Conservation (phyloP, 2,113 vertebrate genomes). For the Odocoileus virginianus region DNA sequence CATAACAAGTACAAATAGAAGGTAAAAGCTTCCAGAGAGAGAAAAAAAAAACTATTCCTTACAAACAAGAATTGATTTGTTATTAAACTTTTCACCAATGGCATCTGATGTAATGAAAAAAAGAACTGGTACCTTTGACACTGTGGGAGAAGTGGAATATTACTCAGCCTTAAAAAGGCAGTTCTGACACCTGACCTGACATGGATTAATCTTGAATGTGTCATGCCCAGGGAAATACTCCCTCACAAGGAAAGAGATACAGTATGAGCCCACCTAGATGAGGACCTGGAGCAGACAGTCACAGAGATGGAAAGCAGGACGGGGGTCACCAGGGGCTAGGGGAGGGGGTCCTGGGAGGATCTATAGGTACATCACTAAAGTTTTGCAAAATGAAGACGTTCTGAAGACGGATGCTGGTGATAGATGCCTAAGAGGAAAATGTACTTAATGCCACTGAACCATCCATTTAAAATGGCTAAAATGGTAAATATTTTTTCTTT, state of each 20-base stretch:
- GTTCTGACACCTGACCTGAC: not conserved
- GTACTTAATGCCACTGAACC: not conserved
- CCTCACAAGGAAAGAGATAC: not conserved
- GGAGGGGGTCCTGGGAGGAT: not conserved
- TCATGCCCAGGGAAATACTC: not conserved
- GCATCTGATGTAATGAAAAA: not conserved
- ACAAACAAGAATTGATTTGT: not conserved
- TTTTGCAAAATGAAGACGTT: not conserved
- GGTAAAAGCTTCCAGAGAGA: not conserved
- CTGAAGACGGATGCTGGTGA: not conserved
- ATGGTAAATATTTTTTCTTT: not conserved
- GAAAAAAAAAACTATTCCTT: not conserved
- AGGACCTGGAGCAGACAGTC: not conserved
- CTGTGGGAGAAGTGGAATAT: not conserved
- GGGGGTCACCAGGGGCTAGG: not conserved
- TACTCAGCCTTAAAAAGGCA: not conserved
- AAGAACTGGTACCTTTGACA: not conserved
- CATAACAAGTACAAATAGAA: not conserved
- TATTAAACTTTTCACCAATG: not conserved
- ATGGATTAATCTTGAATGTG: not conserved
- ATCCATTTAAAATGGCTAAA: not conserved
- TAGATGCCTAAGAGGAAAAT: not conserved
- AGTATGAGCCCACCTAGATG: not conserved
- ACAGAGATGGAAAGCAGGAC: not conserved
- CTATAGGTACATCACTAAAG: not conserved